These are phyloP conservation scores for Ormyrus pomaceus DNA, from an alignment of 2,888 invertebrate species.

Conservation along the genomic window DNA sequence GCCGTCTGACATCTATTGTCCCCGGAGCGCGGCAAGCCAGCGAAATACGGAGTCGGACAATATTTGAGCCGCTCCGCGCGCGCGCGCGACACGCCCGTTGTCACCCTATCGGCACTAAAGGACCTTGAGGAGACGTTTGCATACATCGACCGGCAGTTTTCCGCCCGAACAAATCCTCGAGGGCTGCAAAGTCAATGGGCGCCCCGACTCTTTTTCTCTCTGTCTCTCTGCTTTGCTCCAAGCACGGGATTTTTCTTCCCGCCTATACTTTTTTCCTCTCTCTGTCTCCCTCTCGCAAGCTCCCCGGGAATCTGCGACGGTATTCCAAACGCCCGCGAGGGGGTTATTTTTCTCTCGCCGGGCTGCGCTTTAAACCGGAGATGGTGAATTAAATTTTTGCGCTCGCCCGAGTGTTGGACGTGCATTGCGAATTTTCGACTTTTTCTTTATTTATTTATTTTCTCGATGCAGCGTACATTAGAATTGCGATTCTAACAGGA, in stretches of 20 bases:
- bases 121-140: slow-evolving; percentile 72
- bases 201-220: neutral
- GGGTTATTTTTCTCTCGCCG: slow-evolving; percentile 41
- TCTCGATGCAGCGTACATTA: neutral
- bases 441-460: slow-evolving; percentile 8
- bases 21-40: slow-evolving; percentile 52
- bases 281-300: neutral
- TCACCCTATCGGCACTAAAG: slow-evolving; percentile 73
- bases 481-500: neutral
- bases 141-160: slow-evolving; percentile 74
- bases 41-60: slow-evolving; percentile 57
- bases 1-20: slow-evolving; percentile 71
- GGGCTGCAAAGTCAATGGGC: slow-evolving; percentile 49
- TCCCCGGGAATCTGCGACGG: slow-evolving; percentile 36
- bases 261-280: neutral
- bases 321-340: slow-evolving; percentile 36
- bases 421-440: slow-evolving; percentile 43
- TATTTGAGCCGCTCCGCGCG: slow-evolving; percentile 58
- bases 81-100: slow-evolving; percentile 68
- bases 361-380: slow-evolving; percentile 23
- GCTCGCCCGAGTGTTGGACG: slow-evolving; percentile 31
- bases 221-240: neutral
- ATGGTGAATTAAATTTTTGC: slow-evolving; percentile 47
- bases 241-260: neutral
- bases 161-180: slow-evolving; percentile 72